Percentiles rank a stretch among this genome's conserved stretches.
These are phyloP conservation scores for Pollenia griseotomentosa DNA, from an alignment of 2,888 invertebrate species.

Conservation along the genomic window DNA sequence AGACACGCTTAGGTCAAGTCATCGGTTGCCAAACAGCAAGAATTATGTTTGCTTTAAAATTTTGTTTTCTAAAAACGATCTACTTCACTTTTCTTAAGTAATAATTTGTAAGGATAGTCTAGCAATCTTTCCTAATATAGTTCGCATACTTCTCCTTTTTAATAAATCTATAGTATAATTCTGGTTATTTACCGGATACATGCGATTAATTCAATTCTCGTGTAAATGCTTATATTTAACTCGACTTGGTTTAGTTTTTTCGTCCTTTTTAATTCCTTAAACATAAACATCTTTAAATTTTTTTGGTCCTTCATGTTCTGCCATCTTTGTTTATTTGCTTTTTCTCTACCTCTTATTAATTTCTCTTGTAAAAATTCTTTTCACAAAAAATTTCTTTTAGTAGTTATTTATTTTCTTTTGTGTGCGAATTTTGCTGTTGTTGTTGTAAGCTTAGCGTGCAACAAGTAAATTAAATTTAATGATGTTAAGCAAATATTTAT, in stretches of 20 bases:
- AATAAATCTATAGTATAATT: neutral
- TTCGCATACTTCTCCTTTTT: slow-evolving; percentile 17
- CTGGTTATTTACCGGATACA: slow-evolving; percentile 81
- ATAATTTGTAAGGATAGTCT: neutral
- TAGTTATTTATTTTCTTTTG: slow-evolving; percentile 42
- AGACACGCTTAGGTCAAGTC: too few relatives aligned
- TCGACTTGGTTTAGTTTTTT: slow-evolving; percentile 55
- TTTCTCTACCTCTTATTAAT: slow-evolving; percentile 4
- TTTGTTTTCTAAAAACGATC: too few relatives aligned
- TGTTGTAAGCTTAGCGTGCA: slow-evolving; percentile 77
- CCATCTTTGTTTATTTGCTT: slow-evolving; percentile 1
- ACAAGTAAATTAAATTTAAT: slow-evolving; percentile 81
- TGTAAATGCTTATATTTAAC: slow-evolving; percentile 46
- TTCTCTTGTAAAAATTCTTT: slow-evolving; percentile 43
- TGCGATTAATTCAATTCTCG: slow-evolving; percentile 80
- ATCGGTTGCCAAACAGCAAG: too few relatives aligned
- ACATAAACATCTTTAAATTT: neutral
- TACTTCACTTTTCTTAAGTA: too few relatives aligned
- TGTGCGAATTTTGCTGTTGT: slow-evolving; percentile 7
- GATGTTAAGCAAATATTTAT: slow-evolving; percentile 76
- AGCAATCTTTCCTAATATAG: neutral
- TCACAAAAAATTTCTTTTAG: neutral
- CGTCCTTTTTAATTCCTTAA: neutral
- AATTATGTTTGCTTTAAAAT: too few relatives aligned
- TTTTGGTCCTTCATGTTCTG: neutral